Base-by-base conservation (phyloP, 2,113 vertebrate species). In the Bubo blakistoni region DNA sequence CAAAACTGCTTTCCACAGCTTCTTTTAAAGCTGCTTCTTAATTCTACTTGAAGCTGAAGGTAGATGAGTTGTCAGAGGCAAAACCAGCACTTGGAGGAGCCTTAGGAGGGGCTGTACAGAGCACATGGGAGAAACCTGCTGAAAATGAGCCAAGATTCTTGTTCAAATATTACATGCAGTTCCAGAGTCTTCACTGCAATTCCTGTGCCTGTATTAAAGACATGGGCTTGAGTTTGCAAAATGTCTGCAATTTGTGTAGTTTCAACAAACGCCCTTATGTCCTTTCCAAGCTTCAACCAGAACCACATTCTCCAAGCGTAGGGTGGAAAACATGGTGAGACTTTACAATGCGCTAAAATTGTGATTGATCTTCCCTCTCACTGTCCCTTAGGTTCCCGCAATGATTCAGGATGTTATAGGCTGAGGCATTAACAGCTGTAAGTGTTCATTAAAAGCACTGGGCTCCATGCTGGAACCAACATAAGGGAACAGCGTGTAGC, bases 401-500 rank as follows among this genome's bases (percentile, higher is more conserved):
- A 63, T 36, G 90, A 47, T 74, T 82, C 63, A 19, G 47, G 86
- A 79, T 52, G 65, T 30, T 59, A 91, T 40, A 81, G 80, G 92
- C 93, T 58, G 74, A 86, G 74, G 36, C 79, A 69, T 54, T 94
- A 94, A 20, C 73, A 93, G 86, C 54, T 84, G 18, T 49, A 87
- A 84, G 14, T 42, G 69, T 6, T 94, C 81, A 92, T 95, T 90
- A 81, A 74, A 85, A 79, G 91, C 74, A 67, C 49, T 21, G 73
- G 55, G 88, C 70, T 69, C 51, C 92, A 74, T 62, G 71, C 78
- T 73, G 76, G 79, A 91, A 58, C 10, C 83, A 86, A 73, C 72
- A 93, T 78, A 95, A 94, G 90, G 65, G 80, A 97, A 22, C 79
- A 90, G 67, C 73, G 1, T 71, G 81, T 17, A 62, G 46, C 90